Conservation (phyloP, 2,113 vertebrate species). For the Cervus canadensis region DNA sequence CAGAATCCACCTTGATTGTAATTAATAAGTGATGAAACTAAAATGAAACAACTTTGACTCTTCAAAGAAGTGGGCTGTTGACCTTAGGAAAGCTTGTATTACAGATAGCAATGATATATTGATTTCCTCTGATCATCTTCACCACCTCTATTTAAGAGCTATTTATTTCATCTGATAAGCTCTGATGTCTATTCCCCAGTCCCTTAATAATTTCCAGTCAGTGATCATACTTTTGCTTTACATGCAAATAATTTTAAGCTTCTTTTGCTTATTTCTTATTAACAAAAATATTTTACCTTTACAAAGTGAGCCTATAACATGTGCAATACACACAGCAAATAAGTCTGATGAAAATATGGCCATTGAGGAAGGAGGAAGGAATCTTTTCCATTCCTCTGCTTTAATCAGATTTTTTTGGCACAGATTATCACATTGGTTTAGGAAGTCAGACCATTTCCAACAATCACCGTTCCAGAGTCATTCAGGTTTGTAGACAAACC, state of each 20-base stretch:
- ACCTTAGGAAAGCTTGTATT: neutral
- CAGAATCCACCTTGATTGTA: neutral
- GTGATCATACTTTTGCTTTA: neutral
- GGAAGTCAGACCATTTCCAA: neutral
- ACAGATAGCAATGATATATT: neutral
- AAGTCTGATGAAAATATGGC: neutral
- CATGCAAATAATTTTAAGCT: neutral
- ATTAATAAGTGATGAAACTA: neutral
- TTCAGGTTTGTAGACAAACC: neutral
- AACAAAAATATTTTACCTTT: neutral
- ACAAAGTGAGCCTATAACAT: neutral
- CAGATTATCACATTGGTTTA: neutral
- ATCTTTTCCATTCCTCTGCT: neutral
- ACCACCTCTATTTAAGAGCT: neutral
- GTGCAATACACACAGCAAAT: neutral
- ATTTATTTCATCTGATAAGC: neutral
- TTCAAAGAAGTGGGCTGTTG: neutral
- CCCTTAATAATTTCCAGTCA: neutral
- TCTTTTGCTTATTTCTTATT: neutral
- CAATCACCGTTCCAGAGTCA: neutral
- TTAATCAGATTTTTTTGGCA: neutral
- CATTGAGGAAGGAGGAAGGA: neutral
- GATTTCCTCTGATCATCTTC: neutral
- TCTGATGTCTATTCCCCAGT: neutral
- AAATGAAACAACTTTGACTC: neutral